These are phyloP conservation scores for Anneissia japonica DNA, from an alignment of 35 echinoderm and acorn worm genomes.

Conservation along the genomic window DNA sequence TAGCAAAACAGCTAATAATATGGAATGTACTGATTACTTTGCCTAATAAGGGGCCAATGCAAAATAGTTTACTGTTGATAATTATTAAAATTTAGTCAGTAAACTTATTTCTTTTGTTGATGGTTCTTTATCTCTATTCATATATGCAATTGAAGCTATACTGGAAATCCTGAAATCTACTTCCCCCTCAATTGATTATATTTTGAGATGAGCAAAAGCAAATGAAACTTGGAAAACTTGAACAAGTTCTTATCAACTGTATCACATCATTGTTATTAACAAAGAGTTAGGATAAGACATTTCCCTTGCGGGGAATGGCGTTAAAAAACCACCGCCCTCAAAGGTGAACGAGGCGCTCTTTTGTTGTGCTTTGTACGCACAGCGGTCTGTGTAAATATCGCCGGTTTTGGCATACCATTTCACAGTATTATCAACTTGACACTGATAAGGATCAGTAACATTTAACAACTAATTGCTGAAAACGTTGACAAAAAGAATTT, in stretches of 20 bases:
- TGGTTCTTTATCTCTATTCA: too few species aligned
- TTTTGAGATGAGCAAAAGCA: too few species aligned
- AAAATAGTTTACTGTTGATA: too few species aligned
- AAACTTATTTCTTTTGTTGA: too few species aligned
- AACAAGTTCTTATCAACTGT: background rate
- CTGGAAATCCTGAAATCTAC: too few species aligned
- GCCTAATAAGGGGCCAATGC: too few species aligned
- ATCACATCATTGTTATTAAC: background rate
- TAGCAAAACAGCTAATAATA: background rate
- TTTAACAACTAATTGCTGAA: background rate
- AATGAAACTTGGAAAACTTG: too few species aligned
- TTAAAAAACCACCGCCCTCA: background rate
- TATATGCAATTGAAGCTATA: too few species aligned
- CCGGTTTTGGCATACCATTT: background rate
- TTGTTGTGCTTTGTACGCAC: background rate
- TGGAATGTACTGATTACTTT: background rate
- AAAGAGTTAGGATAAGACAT: background rate
- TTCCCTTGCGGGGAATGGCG: background rate
- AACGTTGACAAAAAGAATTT: background rate
- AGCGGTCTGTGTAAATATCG: background rate
- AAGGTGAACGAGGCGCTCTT: background rate
- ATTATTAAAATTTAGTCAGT: too few species aligned
- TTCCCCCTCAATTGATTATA: too few species aligned
- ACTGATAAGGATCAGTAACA: background rate
- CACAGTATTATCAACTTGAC: background rate